Evolutionary conservation across 2,888 invertebrate species (phyloP).

Genomic region (Schizaphis graminum): DNA sequence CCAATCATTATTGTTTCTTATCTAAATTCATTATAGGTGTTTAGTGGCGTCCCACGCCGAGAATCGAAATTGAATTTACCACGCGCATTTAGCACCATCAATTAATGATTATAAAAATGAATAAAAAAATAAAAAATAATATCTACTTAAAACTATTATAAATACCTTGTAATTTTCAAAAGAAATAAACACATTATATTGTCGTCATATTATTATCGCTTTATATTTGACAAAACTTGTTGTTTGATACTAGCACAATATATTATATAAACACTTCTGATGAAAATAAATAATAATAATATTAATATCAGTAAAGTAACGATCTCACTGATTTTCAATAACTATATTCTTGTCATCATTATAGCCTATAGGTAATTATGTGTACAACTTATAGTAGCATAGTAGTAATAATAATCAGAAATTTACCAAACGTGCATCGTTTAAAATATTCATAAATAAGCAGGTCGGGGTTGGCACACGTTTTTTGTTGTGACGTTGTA

Average conservation of each 20-base stretch:
- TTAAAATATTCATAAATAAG: not conserved
- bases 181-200: no score
- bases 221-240: not conserved
- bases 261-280: not conserved
- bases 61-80: not conserved
- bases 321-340: not conserved
- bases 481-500: not conserved
- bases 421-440: not conserved
- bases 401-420: not conserved
- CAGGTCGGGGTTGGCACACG: not conserved
- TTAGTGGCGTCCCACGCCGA: slow-evolving; percentile 33
- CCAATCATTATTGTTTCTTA: slow-evolving; percentile 4
- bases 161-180: not conserved
- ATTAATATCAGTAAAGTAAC: not conserved
- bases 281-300: not conserved
- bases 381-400: not conserved
- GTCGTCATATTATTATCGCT: no score
- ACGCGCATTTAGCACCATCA: no score
- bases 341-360: not conserved
- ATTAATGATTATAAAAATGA: not conserved
- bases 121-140: not conserved
- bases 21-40: slow-evolving; percentile 23
- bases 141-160: not conserved
- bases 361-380: not conserved
- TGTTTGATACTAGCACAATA: not conserved